Base-by-base conservation (phyloP, 2,888 invertebrate species). In the Didymodactylos carnosus region DNA sequence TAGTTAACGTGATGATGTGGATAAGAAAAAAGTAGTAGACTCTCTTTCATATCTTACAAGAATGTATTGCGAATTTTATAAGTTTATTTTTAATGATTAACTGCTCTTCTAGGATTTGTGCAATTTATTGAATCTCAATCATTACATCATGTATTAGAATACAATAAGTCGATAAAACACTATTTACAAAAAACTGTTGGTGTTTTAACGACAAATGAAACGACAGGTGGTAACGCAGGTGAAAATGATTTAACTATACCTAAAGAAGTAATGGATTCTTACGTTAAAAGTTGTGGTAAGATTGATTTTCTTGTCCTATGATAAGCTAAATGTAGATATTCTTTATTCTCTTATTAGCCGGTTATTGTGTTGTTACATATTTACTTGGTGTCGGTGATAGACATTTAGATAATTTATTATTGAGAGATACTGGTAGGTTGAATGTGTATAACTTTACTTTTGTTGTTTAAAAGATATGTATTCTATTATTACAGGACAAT, bases 361-460 rank as follows among this genome's bases (percentile, higher is more conserved):
- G 97, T 0, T 98, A 98, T 83, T 95, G 94, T 83, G 92, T 98
- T 46, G 94, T 99, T 73, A 98, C 97, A 0, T 98, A 98, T 84
- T 85, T 99, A 46, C 85, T 99, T 72, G 97, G 97, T 35, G 94
- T 99, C 0, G 97, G 95, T 7, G 97, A 97, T 85, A 88, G 97
- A 8, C 98, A 99, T 86, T 86, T 97, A 77, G 97, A 99, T 84
- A 99, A 99, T 85, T 85, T 99, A 62, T 87, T 99, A 62, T 86
- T 99, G 5, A 94, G 95, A 7, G 88, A 88, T 49, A 87, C 88
- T 72, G n/a, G n/a, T n/a, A n/a, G n/a, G n/a, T n/a, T n/a, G n/a
- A n/a, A n/a, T n/a, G n/a, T n/a, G n/a, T n/a, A n/a, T n/a, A n/a
- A n/a, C n/a, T n/a, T n/a, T n/a, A n/a, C n/a, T n/a, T n/a, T n/a